Conservation (phyloP, 2,113 vertebrate species). For the Porphyrio hochstetteri region DNA sequence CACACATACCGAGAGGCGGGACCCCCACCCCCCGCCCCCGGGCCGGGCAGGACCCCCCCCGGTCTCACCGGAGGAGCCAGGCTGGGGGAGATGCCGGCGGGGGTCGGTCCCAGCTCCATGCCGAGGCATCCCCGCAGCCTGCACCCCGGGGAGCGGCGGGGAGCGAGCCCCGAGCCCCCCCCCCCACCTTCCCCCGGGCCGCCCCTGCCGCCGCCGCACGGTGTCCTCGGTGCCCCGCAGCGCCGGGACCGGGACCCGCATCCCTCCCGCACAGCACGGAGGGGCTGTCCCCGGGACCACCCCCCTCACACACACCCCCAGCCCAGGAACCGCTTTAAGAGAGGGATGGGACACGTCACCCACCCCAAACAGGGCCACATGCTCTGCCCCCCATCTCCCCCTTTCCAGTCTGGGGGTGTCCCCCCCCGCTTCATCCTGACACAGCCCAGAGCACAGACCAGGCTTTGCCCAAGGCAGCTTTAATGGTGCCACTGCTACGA, state of each 20-base stretch:
- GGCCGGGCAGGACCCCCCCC: too few species aligned
- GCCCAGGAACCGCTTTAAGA: too few species aligned
- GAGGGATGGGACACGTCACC: accelerated
- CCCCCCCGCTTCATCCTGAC: accelerated
- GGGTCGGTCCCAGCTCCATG: not conserved
- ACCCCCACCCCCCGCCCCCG: too few species aligned
- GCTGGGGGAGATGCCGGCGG: not conserved
- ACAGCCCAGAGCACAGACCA: accelerated
- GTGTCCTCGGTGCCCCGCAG: not conserved
- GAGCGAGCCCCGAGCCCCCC: too few species aligned
- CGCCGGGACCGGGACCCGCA: not conserved
- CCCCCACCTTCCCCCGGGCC: not conserved
- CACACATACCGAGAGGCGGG: too few species aligned
- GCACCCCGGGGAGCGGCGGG: too few species aligned
- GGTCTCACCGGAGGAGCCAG: too few species aligned
- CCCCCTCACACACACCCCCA: not conserved
- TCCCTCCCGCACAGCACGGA: not conserved
- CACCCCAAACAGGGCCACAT: not conserved
- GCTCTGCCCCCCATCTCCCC: not conserved
- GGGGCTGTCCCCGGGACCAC: not conserved
- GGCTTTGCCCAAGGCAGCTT: not conserved
- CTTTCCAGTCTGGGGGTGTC: too few species aligned
- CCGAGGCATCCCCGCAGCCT: too few species aligned
- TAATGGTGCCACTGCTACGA: conserved; percentile 53
- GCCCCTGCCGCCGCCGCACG: not conserved